phyloP scores from a whole-genome alignment of 2,797 vertebrate genomes.

The Myotis vivesi region DNA sequence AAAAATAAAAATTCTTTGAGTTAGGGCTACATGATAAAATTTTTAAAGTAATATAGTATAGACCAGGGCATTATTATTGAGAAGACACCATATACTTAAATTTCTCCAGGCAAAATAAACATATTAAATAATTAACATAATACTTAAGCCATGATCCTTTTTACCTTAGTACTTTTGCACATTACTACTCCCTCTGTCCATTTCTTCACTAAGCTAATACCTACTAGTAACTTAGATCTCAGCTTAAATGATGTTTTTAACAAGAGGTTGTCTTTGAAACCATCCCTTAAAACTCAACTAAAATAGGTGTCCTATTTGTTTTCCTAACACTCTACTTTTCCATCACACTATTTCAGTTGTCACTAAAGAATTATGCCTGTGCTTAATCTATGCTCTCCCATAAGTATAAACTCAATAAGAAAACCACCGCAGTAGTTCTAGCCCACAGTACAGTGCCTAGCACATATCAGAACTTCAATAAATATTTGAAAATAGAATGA shows the following conservation, averaged over 20 bases:
- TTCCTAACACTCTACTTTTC: not conserved
- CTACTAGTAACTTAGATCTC: not conserved
- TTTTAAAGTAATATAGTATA: not conserved
- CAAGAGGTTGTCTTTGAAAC: not conserved
- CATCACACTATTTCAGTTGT: not conserved
- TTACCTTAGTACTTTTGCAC: not conserved
- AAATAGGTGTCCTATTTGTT: not conserved
- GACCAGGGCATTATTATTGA: not conserved
- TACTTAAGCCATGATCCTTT: not conserved
- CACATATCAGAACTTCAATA: not conserved
- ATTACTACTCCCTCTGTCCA: not conserved
- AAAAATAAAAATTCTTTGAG: conserved; percentile 25
- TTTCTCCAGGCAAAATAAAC: conserved; percentile 32
- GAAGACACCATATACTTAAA: not conserved
- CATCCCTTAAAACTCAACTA: not conserved
- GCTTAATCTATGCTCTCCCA: not conserved
- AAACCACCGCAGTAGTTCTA: not conserved
- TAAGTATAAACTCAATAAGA: not conserved
- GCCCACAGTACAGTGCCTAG: not conserved
- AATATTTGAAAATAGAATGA: not conserved
- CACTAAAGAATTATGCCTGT: not conserved
- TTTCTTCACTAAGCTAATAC: conserved; percentile 4
- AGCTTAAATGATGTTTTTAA: not conserved
- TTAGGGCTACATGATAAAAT: not conserved
- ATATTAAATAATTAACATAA: not conserved